phyloP scores from a whole-genome alignment of 2,888 invertebrate genomes.

The Crossocerus cetratus region DNA sequence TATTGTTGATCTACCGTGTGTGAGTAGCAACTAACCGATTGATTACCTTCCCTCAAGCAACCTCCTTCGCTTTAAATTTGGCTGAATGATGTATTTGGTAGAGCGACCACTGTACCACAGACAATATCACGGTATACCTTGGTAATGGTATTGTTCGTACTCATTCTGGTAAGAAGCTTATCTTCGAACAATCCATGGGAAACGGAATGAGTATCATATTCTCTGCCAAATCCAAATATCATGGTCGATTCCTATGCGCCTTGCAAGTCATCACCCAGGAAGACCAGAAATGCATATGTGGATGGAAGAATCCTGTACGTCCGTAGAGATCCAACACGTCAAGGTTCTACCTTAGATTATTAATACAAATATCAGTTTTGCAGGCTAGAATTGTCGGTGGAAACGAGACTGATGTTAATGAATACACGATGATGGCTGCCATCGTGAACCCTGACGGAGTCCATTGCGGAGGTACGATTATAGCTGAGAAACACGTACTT shows the following conservation, averaged over 20 bases:
- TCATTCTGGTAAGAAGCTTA: slow-evolving; percentile 79
- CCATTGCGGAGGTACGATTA: slow-evolving; percentile 69
- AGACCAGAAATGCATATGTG: slow-evolving; percentile 78
- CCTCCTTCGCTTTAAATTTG: not conserved
- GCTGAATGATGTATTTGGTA: slow-evolving; percentile 57
- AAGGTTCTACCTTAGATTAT: too few species aligned
- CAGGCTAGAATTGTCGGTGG: slow-evolving; percentile 79
- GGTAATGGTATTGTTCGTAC: slow-evolving; percentile 78
- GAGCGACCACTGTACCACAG: slow-evolving; percentile 77
- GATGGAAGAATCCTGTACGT: slow-evolving; percentile 78
- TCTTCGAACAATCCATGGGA: slow-evolving; percentile 62
- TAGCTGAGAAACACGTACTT: slow-evolving; percentile 62
- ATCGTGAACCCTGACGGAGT: slow-evolving; percentile 73
- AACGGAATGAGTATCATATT: slow-evolving; percentile 57
- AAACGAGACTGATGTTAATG: slow-evolving; percentile 78
- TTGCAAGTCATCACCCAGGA: slow-evolving; percentile 57
- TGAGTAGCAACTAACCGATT: too few species aligned
- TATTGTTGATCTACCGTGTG: slow-evolving; percentile 77
- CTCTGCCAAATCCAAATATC: slow-evolving; percentile 61
- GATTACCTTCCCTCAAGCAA: not conserved
- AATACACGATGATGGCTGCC: slow-evolving; percentile 81
- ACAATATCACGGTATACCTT: slow-evolving; percentile 78
- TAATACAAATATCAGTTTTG: slow-evolving; percentile 6
- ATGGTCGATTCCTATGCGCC: slow-evolving; percentile 79
- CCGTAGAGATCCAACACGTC: not conserved